These are phyloP conservation scores for Pelosia muscerda DNA, from an alignment of 2,888 invertebrate species.

Conservation along the genomic window DNA sequence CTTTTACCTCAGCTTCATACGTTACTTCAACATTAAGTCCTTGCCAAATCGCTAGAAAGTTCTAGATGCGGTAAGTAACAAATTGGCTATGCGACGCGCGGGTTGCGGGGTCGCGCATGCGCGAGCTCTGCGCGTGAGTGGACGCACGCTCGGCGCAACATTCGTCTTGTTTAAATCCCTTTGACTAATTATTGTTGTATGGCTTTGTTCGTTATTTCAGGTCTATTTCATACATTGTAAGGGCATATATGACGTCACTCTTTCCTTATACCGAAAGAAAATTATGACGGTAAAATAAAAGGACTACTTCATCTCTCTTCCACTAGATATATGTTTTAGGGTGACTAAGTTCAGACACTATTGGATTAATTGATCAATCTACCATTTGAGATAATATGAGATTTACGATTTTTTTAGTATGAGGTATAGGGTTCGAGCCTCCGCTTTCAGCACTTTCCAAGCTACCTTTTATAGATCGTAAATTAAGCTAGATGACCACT, in stretches of 20 bases:
- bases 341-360: too few species aligned
- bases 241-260: background rate
- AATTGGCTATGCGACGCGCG: constrained; percentile 66
- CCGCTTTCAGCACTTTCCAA: too few species aligned
- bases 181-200: constrained; percentile 57
- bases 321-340: too few species aligned
- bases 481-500: too few species aligned
- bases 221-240: constrained; percentile 5
- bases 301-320: too few species aligned
- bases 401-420: too few species aligned
- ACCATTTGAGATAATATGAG: too few species aligned
- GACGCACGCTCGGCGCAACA: constrained; percentile 60
- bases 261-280: background rate
- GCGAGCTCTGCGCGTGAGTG: constrained; percentile 63
- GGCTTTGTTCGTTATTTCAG: constrained; percentile 24
- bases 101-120: constrained; percentile 70
- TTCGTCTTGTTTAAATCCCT: constrained; percentile 54
- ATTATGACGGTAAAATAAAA: too few species aligned
- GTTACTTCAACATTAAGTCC: constrained; percentile 25
- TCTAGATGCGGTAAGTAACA: constrained; percentile 65
- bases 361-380: too few species aligned
- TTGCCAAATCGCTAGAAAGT: constrained; percentile 64
- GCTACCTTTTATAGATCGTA: too few species aligned
- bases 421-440: too few species aligned
- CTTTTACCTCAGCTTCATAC: constrained; percentile 11